Evolutionary conservation across 2,888 invertebrate genomes (phyloP), one percentile per base, ranked within the genome.

Genomic region (Oscheius sp.): DNA sequence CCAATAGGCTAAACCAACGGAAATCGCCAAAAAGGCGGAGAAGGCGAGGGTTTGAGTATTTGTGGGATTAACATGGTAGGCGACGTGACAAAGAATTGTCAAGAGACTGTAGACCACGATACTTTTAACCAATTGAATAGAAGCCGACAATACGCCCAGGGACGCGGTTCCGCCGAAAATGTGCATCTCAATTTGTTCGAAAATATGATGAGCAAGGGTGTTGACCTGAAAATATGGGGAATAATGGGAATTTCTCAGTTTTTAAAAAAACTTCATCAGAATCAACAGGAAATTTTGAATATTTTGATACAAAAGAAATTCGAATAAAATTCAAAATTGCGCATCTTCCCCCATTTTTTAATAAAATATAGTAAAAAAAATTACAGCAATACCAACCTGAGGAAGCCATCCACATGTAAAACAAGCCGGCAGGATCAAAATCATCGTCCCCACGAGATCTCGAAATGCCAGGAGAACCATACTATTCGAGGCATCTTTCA

Each of bases 401-500:
- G 99, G 99, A 87, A 99, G 94, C 58, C 99, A 91, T 0, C 99
- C 99, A 77, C 98, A 91, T 58, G 95, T 96, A 90, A 98, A 98
- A 35, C 96, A 92, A 61, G 98, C 88, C 0, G 99, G 99, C 89
- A 98, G 95, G 89, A 94, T 93, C 56, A 99, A 90, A 55, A 99
- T 90, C 85, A 96, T 92, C 76, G 93, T 55, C 3, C 84, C 74
- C 13, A 83, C 56, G 16, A 85, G 41, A 58, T 87, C 87, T 29
- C 84, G 80, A 25, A 84, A 18, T 7, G 78, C 80, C 18, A 66
- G 18, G 16, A 66, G 66, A 29, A 66, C 27, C 66, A 66, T 66
- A 23, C 52, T 49, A 7, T 0, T 16, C 16, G 12, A 23, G 6
- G 52, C 66, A n/a, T 7, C 49, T 9, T 49, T 7, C 13, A 52